phyloP scores from a whole-genome alignment of 2,888 invertebrate species.

The Sussaba pulchella region DNA sequence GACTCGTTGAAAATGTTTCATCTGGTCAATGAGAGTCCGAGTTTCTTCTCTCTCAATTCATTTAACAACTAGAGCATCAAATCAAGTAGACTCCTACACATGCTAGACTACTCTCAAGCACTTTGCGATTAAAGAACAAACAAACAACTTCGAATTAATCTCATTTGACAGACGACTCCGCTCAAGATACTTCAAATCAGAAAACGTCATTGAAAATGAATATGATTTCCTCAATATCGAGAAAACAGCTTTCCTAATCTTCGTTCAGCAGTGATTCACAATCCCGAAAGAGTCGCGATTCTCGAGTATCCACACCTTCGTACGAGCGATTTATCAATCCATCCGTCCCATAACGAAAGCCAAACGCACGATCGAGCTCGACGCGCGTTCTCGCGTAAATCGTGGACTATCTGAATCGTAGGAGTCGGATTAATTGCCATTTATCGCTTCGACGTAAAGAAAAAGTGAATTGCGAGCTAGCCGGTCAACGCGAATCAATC shows the following conservation, averaged over 20 bases:
- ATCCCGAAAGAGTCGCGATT: conserved; percentile 33
- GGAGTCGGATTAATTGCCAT: conserved; percentile 63
- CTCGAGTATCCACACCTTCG: conserved; percentile 24
- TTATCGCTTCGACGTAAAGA: conserved; percentile 55
- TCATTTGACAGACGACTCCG: too few species aligned
- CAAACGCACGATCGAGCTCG: conserved; percentile 15
- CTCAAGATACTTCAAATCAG: too few species aligned
- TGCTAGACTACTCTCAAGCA: too few species aligned
- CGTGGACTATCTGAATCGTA: conserved; percentile 47
- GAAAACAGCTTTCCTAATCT: not conserved
- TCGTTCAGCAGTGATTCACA: conserved; percentile 28
- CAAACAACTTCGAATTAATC: too few species aligned
- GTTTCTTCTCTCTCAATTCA: too few species aligned
- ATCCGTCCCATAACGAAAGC: conserved; percentile 6
- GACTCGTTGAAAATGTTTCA: too few species aligned
- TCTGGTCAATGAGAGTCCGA: too few species aligned
- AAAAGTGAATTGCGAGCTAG: conserved; percentile 46
- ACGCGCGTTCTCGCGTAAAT: conserved; percentile 7
- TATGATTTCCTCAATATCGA: not conserved
- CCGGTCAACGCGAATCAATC: conserved; percentile 58
- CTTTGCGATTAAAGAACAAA: too few species aligned
- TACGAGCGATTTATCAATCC: conserved; percentile 44
- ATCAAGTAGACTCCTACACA: too few species aligned
- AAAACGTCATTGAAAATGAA: not conserved
- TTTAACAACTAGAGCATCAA: too few species aligned